Base-by-base conservation (phyloP, 37 sponge, comb jelly and placozoan genomes). In the Crambe crambe region DNA sequence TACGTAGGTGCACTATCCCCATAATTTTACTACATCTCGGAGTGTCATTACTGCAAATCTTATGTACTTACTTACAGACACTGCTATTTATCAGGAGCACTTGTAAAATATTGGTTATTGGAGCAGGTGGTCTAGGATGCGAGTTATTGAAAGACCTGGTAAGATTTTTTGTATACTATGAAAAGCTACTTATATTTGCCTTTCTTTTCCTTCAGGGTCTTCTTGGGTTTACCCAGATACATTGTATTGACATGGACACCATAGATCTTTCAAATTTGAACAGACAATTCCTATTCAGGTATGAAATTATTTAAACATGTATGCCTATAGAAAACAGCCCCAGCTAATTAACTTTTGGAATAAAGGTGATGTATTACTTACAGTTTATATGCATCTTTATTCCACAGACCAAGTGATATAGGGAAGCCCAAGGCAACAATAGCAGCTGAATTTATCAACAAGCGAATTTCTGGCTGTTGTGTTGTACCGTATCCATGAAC, bases 211-310 rank as follows among this genome's bases (percentile, higher is more conserved):
- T 32, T 29, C 44, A 91, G 92, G 99, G 89, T 37, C 80, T 98
- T 76, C 81, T 92, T 60, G 95, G 99, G n/a, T 96, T 98, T 74
- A 88, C 68, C 58, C 78, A 92, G 61, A 69, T 98, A 6, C 90
- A 98, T 74, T 93, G 93, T 57, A 98, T 98, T 72, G 99, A 98
- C 73, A 98, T 98, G 99, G 99, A 98, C 83, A 98, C 95, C 0
- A 96, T 98, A 56, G 99, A 98, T 73, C 73, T 94, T 22, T 98
- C 99, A 31, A 98, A 98, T 56, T 86, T 98, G 47, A 98, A 98
- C 70, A 61, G 99, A 56, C 99, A 98, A 78, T 98, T 98, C 54
- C 89, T 98, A 30, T 98, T 96, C 74, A 88, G 94, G 89, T 92
- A 32, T 75, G 74, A 27, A 43, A 15, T 51, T 25, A 54, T 73